Base-by-base conservation (phyloP, 2,113 vertebrate species). In the Scartelaos histophorus region DNA sequence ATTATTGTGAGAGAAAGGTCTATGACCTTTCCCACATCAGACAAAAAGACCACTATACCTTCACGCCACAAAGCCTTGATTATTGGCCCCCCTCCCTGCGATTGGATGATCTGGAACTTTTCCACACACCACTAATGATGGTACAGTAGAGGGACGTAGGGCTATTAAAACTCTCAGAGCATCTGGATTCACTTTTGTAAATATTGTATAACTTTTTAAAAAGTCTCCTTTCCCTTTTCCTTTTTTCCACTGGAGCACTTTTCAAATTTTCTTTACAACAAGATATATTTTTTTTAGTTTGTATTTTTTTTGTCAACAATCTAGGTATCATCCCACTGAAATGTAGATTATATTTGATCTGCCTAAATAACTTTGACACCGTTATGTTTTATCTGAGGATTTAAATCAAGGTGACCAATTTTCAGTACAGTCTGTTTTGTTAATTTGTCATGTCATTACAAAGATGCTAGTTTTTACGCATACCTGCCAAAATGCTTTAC, bases 201-300 rank as follows among this genome's bases (percentile, higher is more conserved):
- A 94, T 93, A 93, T 84, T 93, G 92, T 92, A 92, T 88, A 92
- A 91, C 90, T 92, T 90, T 43, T 85, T 71, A 89, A 90, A 83
- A 91, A 85, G 81, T 70, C 81, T 88, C 87, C 80, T 76, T 86
- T 80, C 77, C 66, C 79, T 82, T 77, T 49, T 66, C 65, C 46
- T 66, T 46, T 66, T 47, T 79, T 74, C 77, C 91, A 94, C 92
- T 93, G 87, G 89, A 91, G 92, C 92, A 93, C 90, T 93, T 93
- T 93, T 86, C 88, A 80, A 72, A 53, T 74, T 80, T 69, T 49
- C 62, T 75, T 47, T 66, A 21, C 25, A n/a, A 65, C n/a, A 19
- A 29, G 56, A 66, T 67, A 75, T 71, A 71, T 84, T 92, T 91
- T 84, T 67, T 69, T 80, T 73, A 88, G 84, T 84, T 86, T 75